Evolutionary conservation across 1,140 invertebrate genomes (phyloP).

Genomic region (Halictus rubicundus): DNA sequence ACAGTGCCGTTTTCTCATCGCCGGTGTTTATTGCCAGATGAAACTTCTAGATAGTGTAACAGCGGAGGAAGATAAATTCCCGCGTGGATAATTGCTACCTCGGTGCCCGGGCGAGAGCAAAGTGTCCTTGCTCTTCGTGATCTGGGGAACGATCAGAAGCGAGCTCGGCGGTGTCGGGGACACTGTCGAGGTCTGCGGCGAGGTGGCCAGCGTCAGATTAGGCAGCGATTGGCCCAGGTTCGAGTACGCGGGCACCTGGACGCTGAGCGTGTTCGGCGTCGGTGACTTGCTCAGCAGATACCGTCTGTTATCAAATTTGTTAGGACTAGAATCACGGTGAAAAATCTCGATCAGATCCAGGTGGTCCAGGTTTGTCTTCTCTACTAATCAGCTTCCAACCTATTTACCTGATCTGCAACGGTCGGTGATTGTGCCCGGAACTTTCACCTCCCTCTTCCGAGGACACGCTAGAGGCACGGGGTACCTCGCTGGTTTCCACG

Average conservation of each 20-base stretch:
- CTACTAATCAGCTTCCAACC: not conserved
- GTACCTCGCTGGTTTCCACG: constrained; percentile 81
- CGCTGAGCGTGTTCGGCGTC: constrained; percentile 88
- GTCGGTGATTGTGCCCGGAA: constrained; percentile 74
- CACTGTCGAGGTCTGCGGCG: constrained; percentile 78
- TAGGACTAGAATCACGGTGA: constrained; percentile 39
- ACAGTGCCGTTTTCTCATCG: constrained; percentile 15
- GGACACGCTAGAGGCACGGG: constrained; percentile 82
- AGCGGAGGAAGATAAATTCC: constrained; percentile 28
- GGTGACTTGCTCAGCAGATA: constrained; percentile 77
- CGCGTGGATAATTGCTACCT: constrained; percentile 71
- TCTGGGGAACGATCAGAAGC: constrained; percentile 79
- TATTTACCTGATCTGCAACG: constrained; percentile 74
- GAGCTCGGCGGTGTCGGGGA: constrained; percentile 78
- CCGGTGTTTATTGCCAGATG: constrained; percentile 6
- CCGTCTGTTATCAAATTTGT: constrained; percentile 67
- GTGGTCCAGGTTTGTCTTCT: not conserved
- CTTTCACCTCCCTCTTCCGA: constrained; percentile 81
- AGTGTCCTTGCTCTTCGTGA: constrained; percentile 79
- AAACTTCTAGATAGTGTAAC: constrained; percentile 13
- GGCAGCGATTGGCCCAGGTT: constrained; percentile 87
- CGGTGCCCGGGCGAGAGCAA: constrained; percentile 79
- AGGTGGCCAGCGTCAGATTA: constrained; percentile 83
- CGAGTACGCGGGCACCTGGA: constrained; percentile 85
- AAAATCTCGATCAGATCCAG: constrained; percentile 26